phyloP scores from a whole-genome alignment of 2,888 invertebrate species.

The Leptura quadrifasciata region DNA sequence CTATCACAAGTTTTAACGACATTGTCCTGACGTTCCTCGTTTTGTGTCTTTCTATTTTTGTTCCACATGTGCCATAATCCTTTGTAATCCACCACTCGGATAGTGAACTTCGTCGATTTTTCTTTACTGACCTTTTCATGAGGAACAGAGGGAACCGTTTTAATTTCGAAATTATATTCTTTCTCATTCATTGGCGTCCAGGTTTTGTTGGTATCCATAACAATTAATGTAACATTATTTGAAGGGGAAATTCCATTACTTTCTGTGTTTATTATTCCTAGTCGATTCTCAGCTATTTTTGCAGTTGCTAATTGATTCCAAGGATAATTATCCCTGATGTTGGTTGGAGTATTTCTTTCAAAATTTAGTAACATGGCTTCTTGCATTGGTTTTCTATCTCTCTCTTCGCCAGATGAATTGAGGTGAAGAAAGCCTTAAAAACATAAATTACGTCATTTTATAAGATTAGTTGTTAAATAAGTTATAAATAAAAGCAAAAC shows the following conservation, averaged over 20 bases:
- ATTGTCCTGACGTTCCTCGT: neutral
- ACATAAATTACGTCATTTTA: neutral
- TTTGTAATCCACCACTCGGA: neutral
- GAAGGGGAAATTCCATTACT: too few species aligned
- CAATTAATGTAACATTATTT: too few species aligned
- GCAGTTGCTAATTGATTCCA: neutral
- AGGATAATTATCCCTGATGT: conserved; percentile 17
- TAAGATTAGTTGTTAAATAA: too few species aligned
- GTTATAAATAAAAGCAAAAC: neutral
- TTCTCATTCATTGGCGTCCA: neutral
- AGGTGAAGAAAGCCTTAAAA: neutral
- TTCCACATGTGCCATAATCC: neutral
- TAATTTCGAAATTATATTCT: neutral
- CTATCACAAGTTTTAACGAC: neutral
- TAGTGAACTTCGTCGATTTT: neutral
- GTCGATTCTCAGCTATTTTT: neutral
- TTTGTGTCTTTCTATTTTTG: neutral
- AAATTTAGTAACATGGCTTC: neutral
- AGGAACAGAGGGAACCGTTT: neutral
- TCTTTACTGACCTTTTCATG: neutral
- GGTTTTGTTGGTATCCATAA: neutral
- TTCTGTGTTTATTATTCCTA: too few species aligned
- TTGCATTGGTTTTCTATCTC: conserved; percentile 11
- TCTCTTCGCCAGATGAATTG: conserved; percentile 14
- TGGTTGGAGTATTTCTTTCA: neutral